Percentiles rank a stretch among this genome's conserved stretches.
Conservation (phyloP, 2,888 invertebrate species). For the Stratiomys singularior region DNA sequence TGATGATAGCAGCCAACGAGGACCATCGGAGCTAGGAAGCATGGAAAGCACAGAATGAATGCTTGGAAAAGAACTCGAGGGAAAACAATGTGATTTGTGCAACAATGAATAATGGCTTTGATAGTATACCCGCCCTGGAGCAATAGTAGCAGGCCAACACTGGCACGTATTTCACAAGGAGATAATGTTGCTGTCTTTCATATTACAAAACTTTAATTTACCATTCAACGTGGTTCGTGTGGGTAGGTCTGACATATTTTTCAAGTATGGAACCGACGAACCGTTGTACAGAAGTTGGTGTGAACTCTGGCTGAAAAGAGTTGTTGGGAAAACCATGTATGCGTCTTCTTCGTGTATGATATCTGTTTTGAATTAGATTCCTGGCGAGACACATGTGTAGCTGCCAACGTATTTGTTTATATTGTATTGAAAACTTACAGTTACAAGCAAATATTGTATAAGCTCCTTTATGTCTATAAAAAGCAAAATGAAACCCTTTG, state of each 20-base stretch:
- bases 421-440: too few relatives aligned
- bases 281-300: neutral
- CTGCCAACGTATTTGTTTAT: too few relatives aligned
- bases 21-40: neutral
- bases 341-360: too few relatives aligned
- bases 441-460: too few relatives aligned
- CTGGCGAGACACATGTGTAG: too few relatives aligned
- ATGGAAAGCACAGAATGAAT: conserved; percentile 13
- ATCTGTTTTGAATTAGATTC: too few relatives aligned
- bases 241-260: neutral
- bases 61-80: conserved; percentile 30
- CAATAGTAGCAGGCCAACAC: conserved; percentile 9
- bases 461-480: too few relatives aligned
- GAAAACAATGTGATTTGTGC: conserved; percentile 43
- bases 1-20: conserved; percentile 3
- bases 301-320: neutral
- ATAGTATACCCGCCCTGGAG: conserved; percentile 21
- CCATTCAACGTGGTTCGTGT: neutral
- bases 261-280: neutral
- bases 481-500: too few relatives aligned
- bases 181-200: conserved; percentile 36
- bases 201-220: conserved; percentile 8
- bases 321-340: too few relatives aligned
- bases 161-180: conserved; percentile 33
- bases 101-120: conserved; percentile 41